phyloP scores from a whole-genome alignment of 1,140 invertebrate genomes.

The Ericerus pela region DNA sequence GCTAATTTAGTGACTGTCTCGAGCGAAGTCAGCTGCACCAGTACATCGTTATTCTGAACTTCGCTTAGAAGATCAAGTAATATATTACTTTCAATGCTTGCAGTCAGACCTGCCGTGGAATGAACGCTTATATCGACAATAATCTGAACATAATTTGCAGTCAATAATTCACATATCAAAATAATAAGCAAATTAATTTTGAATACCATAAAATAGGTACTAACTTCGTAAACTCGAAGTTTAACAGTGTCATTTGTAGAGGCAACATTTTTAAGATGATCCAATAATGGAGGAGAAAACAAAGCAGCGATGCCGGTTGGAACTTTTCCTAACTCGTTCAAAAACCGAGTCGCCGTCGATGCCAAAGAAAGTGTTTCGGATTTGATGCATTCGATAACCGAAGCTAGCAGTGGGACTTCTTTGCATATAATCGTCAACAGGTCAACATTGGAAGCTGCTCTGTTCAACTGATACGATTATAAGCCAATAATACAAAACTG shows the following conservation, averaged over 20 bases:
- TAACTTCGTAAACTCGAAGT: conserved; percentile 47
- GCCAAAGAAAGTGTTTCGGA: conserved; percentile 44
- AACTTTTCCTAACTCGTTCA: conserved; percentile 36
- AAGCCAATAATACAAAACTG: not conserved
- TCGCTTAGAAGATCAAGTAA: conserved; percentile 48
- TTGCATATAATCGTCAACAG: conserved; percentile 32
- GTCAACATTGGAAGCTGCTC: conserved; percentile 13
- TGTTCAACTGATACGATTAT: not conserved
- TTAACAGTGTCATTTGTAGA: conserved; percentile 37
- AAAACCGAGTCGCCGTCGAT: conserved; percentile 38
- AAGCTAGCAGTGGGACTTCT: conserved; percentile 37
- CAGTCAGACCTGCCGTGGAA: conserved; percentile 39
- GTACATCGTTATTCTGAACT: conserved; percentile 51
- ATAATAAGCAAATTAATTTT: too few relatives aligned
- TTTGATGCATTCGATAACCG: conserved; percentile 37
- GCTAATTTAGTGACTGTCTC: conserved; percentile 57
- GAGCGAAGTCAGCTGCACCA: conserved; percentile 59
- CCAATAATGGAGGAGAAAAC: conserved; percentile 34
- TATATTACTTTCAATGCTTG: conserved; percentile 42
- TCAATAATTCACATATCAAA: too few relatives aligned
- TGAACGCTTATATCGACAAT: conserved; percentile 45
- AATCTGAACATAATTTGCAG: conserved; percentile 38
- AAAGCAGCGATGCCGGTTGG: conserved; percentile 32
- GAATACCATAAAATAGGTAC: conserved; percentile 16
- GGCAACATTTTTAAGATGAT: conserved; percentile 36